phyloP scores from a whole-genome alignment of 2,113 vertebrate species.

The Lonchura striata region DNA sequence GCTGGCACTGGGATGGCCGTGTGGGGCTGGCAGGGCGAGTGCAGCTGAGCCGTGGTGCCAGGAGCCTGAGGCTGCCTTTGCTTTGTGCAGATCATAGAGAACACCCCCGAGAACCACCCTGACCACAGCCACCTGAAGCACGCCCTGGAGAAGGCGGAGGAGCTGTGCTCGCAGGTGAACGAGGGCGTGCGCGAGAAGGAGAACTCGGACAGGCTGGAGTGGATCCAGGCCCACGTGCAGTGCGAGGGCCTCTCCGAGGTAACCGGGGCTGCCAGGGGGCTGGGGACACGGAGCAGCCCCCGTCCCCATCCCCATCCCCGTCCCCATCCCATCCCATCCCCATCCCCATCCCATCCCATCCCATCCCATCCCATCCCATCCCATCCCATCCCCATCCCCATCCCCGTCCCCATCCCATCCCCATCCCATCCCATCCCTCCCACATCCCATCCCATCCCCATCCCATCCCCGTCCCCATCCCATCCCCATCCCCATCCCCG shows the following conservation, averaged over 20 bases:
- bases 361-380: too few species aligned
- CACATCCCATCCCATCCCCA: too few species aligned
- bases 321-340: too few species aligned
- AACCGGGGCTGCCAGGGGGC: neutral
- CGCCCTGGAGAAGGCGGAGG: constrained; percentile 95
- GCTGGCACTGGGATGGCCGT: neutral
- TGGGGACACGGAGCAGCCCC: neutral
- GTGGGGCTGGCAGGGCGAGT: neutral
- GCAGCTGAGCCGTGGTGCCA: neutral
- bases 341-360: too few species aligned
- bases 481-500: too few species aligned
- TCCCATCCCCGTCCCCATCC: too few species aligned
- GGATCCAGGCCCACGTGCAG: constrained; percentile 97
- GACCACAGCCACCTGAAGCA: constrained; percentile 95
- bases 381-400: too few species aligned
- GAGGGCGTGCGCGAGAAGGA: constrained; percentile 98
- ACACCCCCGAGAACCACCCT: constrained; percentile 93
- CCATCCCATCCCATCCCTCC: too few species aligned
- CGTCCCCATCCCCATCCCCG: too few species aligned
- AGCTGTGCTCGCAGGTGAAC: constrained; percentile 97
- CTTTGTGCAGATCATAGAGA: constrained; percentile 87
- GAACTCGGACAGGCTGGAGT: constrained; percentile 96
- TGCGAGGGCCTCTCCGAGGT: constrained; percentile 98
- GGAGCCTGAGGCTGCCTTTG: neutral
- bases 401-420: too few species aligned